Evolutionary conservation across 2,797 vertebrate species (phyloP).

Genomic region (Austrolebias charrua): DNA sequence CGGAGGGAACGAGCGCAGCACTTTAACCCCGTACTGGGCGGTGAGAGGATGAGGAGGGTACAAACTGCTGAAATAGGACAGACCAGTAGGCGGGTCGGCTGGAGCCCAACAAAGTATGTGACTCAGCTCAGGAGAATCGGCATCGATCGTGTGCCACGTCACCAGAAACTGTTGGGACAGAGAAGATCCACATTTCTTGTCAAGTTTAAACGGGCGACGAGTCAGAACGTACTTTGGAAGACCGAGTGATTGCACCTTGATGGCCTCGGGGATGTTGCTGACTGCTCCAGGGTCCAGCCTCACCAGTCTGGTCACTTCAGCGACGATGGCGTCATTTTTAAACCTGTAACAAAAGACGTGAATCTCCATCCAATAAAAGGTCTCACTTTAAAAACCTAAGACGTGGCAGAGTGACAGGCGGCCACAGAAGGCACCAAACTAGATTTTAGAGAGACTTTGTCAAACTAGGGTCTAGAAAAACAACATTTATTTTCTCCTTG

Average conservation of each 20-base stretch:
- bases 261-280: conserved; percentile 92
- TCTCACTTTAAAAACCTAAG: too few species aligned
- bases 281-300: conserved; percentile 93
- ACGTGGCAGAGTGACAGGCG: too few species aligned
- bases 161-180: conserved; percentile 85
- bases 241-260: conserved; percentile 81
- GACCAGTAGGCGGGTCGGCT: conserved; percentile 92
- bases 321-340: conserved; percentile 95
- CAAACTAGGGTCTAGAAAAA: too few species aligned
- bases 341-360: conserved; percentile 78
- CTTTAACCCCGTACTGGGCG: conserved; percentile 95
- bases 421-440: background rate
- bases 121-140: conserved; percentile 94
- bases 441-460: too few species aligned
- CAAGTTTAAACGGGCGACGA: background rate
- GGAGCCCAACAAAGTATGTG: conserved; percentile 95
- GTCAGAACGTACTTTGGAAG: background rate
- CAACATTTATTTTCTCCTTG: background rate
- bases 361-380: background rate
- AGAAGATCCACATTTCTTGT: background rate
- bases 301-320: conserved; percentile 94
- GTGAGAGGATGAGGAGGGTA: conserved; percentile 96
- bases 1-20: conserved; percentile 93
- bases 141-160: conserved; percentile 97
- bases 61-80: conserved; percentile 97